Evolutionary conservation across 2,888 invertebrate species (phyloP).

Genomic region (Ormyrus rosae): DNA sequence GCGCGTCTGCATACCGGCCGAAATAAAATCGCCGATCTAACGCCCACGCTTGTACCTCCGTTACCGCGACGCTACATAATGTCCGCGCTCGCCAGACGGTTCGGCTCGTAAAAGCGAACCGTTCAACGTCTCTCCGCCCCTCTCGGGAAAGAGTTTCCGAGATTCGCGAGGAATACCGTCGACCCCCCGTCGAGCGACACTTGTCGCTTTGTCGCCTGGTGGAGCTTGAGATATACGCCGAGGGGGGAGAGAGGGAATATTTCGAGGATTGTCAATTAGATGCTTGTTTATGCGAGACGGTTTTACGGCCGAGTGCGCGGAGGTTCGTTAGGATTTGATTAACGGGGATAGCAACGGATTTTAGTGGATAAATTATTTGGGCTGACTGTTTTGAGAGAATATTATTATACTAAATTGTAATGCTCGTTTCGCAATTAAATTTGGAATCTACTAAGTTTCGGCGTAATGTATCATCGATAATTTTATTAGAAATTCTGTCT

Average conservation of each 20-base stretch:
- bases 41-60: conserved; percentile 35
- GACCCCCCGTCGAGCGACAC: conserved; percentile 9
- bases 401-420: too few relatives aligned
- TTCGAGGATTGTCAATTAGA: conserved; percentile 33
- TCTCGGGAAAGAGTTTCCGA: too few relatives aligned
- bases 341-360: background rate
- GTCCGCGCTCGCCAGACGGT: background rate
- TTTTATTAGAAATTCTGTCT: too few relatives aligned
- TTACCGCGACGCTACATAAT: conserved; percentile 10
- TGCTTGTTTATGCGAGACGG: conserved; percentile 29
- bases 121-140: background rate
- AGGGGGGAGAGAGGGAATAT: too few relatives aligned
- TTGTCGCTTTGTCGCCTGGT: conserved; percentile 1
- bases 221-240: background rate
- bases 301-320: background rate
- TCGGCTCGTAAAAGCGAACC: conserved; percentile 44
- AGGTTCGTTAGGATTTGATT: background rate
- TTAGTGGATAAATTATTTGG: background rate
- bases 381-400: too few relatives aligned
- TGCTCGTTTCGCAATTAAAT: too few relatives aligned
- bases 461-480: too few relatives aligned
- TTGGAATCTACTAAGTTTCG: too few relatives aligned
- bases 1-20: background rate
- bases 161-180: background rate
- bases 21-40: conserved; percentile 48